Evolutionary conservation across 1,140 invertebrate genomes (phyloP), one percentile per base, ranked within the genome.

Genomic region (Tetranychus urticae): DNA sequence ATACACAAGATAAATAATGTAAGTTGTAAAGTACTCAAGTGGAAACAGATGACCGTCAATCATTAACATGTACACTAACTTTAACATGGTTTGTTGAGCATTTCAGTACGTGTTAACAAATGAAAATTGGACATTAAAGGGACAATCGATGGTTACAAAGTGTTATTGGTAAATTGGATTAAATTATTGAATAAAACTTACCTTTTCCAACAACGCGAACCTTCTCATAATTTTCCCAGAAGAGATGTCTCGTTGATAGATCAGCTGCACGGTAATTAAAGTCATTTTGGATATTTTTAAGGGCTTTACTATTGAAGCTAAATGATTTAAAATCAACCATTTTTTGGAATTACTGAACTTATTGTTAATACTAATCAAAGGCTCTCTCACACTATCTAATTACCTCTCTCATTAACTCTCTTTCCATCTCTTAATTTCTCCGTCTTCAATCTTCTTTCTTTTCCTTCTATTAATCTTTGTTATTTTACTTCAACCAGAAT

Each of bases 181-280:
- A 8, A 63, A 12, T 47, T 48, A 1, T 31, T 3, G 23, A 23
- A 23, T 23, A 23, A 23, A 58, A n/a, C 54, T 36, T 64, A 74
- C 73, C 77, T 76, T 80, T 80, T 14, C 79, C 79, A 35, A 80
- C 79, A 33, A 74, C 77, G 56, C 78, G 66, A 37, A 80, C 78
- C 65, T 78, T 79, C 67, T 80, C 78, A 71, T 80, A 80, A 58
- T 70, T n/a, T 6, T n/a, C 50, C 31, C 50, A 33, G 31, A 52
- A 52, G n/a, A 52, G 7, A 33, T 52, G 13, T 52, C 50, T n/a
- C 6, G 31, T n/a, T 52, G n/a, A 31, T 52, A 31, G n/a, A 33
- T 31, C 31, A 23, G n/a, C 50, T 31, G n/a, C 12, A 31, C 50
- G 50, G 23, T 52, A 33, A 23, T 52, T 52, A 33, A 8, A 33